A percentile compares a stretch with the other conserved stretches of the same genome.
Conservation (phyloP, 2,113 vertebrate species). For the Indicator indicator region DNA sequence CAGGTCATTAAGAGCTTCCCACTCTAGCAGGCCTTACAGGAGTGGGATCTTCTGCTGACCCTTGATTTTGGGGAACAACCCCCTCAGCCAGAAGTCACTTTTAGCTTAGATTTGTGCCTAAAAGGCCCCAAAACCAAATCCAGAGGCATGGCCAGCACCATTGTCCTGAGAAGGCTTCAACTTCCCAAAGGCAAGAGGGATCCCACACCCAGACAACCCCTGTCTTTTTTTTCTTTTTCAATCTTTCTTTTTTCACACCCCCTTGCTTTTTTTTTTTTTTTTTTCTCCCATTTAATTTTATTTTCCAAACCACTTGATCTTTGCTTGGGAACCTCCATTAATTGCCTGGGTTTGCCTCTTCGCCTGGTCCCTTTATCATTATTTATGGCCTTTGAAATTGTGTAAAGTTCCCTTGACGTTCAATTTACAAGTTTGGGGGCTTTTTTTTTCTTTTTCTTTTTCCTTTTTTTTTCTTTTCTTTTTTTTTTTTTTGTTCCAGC, state of each 20-base stretch:
- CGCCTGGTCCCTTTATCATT: conserved; percentile 78
- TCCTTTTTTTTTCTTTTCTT: conserved; percentile 43
- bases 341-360: conserved; percentile 83
- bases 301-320: conserved; percentile 79
- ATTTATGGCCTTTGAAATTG: conserved; percentile 84
- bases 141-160: not conserved
- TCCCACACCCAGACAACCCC: not conserved
- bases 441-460: conserved; percentile 52
- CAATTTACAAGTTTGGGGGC: conserved; percentile 82
- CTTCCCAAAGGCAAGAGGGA: not conserved
- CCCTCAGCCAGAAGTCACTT: not conserved
- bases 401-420: conserved; percentile 81
- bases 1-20: not conserved
- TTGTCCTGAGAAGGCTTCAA: not conserved
- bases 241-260: no score
- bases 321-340: conserved; percentile 81
- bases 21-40: not conserved
- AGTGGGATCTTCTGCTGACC: fast-evolving
- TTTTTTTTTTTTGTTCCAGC: conserved; percentile 71
- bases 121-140: not conserved
- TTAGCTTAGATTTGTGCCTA: fast-evolving
- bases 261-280: not conserved
- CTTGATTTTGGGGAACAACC: not conserved
- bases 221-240: not conserved
- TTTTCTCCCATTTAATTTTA: conserved; percentile 27